phyloP scores from a whole-genome alignment of 1,140 invertebrate species.

The Daktulosphaira vitifoliae region DNA sequence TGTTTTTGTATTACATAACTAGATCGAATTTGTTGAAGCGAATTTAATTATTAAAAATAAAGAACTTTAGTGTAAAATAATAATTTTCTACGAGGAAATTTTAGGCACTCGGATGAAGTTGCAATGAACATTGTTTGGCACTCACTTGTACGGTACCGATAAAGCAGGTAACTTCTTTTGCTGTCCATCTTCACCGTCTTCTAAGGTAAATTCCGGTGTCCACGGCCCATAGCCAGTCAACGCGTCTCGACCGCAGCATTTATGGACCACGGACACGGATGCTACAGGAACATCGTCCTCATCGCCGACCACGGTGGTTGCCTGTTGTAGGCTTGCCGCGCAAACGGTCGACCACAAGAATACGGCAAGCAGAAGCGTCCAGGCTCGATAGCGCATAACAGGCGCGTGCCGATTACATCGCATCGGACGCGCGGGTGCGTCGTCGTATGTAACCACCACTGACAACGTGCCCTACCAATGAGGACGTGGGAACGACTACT shows the following conservation, averaged over 20 bases:
- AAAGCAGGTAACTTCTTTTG: neutral
- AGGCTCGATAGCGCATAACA: neutral
- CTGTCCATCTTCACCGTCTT: slow-evolving; percentile 36
- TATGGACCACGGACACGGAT: slow-evolving; percentile 48
- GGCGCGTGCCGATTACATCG: too few relatives aligned
- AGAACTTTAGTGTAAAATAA: too few relatives aligned
- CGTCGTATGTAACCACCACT: too few relatives aligned
- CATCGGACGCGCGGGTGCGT: too few relatives aligned
- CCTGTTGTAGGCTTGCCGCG: neutral
- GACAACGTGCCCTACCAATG: too few relatives aligned
- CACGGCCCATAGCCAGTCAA: slow-evolving; percentile 52
- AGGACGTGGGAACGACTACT: too few relatives aligned
- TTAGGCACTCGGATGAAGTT: too few relatives aligned
- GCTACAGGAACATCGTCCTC: neutral
- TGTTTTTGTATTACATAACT: too few relatives aligned
- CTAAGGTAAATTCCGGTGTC: slow-evolving; percentile 53
- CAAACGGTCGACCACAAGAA: neutral
- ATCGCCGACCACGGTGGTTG: neutral
- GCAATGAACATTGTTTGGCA: neutral
- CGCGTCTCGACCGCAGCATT: slow-evolving; percentile 66
- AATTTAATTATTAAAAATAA: too few relatives aligned
- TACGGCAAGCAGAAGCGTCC: neutral
- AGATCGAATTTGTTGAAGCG: too few relatives aligned
- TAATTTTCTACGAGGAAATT: too few relatives aligned
- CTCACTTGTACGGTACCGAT: slow-evolving; percentile 14